Evolutionary conservation across 2,888 invertebrate species (phyloP).

Genomic region (Linyphia triangularis): DNA sequence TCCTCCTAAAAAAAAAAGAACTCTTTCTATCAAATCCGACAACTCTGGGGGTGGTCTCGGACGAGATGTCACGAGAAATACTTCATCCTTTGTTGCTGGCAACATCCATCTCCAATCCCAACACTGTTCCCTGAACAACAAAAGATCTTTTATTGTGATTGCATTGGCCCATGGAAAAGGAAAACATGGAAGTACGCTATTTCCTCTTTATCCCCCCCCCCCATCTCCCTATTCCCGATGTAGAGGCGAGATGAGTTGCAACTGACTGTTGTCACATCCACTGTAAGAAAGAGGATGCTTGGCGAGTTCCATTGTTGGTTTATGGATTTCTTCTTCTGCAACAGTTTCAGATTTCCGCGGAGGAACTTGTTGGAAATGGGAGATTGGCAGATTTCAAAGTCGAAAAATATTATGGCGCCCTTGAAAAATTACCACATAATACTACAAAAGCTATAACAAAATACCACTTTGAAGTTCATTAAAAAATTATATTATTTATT

Average conservation of each 20-base stretch:
- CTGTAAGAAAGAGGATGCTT: background rate
- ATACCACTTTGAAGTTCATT: no score
- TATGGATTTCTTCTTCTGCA: background rate
- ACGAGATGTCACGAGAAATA: slow-evolving; percentile 52
- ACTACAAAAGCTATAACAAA: no score
- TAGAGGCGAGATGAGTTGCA: background rate
- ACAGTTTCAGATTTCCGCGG: background rate
- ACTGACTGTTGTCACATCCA: slow-evolving; percentile 42
- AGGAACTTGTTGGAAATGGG: background rate
- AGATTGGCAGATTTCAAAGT: no score
- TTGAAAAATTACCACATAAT: no score
- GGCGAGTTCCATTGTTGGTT: background rate
- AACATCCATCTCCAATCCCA: background rate
- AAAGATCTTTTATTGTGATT: slow-evolving; percentile 18
- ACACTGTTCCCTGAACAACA: background rate
- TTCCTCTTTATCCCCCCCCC: background rate
- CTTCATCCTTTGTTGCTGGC: slow-evolving; percentile 28
- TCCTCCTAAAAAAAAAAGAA: background rate
- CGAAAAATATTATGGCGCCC: no score
- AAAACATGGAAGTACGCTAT: slow-evolving; percentile 22
- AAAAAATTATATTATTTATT: no score
- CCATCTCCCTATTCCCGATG: background rate
- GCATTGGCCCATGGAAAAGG: slow-evolving; percentile 12
- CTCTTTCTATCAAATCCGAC: background rate
- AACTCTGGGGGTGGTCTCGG: slow-evolving; percentile 26